These are phyloP conservation scores for Macrotus californicus DNA, from an alignment of 2,113 vertebrate species.

Conservation along the genomic window DNA sequence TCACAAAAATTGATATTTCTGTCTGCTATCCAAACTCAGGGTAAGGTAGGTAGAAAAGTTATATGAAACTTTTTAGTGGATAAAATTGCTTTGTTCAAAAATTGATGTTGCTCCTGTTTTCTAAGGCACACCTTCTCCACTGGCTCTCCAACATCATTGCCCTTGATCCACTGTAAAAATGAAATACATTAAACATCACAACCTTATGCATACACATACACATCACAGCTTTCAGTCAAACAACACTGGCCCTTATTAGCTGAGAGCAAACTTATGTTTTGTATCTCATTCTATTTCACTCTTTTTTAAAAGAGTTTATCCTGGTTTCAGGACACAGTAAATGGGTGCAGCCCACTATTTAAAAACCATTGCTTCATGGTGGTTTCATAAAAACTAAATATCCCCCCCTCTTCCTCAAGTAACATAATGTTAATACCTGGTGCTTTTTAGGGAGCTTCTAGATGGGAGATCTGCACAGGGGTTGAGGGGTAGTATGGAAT, in stretches of 20 bases:
- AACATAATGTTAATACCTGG: conserved; percentile 24
- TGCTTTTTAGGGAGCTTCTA: conserved; percentile 23
- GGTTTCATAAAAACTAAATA: conserved; percentile 68
- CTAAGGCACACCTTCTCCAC: not conserved
- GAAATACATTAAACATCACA: not conserved
- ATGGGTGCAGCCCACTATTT: not conserved
- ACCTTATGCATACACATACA: not conserved
- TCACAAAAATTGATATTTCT: not conserved
- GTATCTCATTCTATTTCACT: not conserved
- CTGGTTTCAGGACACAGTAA: not conserved
- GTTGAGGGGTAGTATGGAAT: not conserved
- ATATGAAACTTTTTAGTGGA: not conserved
- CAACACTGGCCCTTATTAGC: not conserved
- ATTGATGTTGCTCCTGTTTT: not conserved
- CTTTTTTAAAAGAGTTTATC: not conserved
- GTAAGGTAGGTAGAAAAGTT: not conserved
- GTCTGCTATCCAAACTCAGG: conserved; percentile 6
- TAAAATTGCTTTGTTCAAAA: not conserved
- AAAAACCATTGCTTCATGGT: conserved; percentile 52
- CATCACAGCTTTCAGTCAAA: not conserved
- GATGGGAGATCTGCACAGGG: not conserved
- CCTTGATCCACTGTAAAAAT: not conserved
- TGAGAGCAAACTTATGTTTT: not conserved
- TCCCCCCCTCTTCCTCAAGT: conserved; percentile 5
- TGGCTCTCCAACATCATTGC: not conserved